Evolutionary conservation across 2,797 vertebrate species (phyloP), one percentile per base, ranked within the genome.

Genomic region (Coilia nasus): DNA sequence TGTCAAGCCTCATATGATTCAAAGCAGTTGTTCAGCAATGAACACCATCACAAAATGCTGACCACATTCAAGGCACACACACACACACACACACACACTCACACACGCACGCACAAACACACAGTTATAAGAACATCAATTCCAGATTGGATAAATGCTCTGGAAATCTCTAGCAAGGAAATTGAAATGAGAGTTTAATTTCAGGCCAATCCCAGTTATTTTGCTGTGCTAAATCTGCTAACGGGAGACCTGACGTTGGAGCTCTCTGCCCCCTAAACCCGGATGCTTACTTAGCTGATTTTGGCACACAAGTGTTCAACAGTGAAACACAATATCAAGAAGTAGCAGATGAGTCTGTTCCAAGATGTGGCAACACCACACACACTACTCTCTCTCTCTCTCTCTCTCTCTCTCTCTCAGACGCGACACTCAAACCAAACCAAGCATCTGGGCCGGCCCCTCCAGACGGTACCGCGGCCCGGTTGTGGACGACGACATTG

Each of bases 211-310:
- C 85, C 85, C 64, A 67, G 85, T 81, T 84, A 82, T 75, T 89
- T 86, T 88, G 85, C 84, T 85, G 41, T 25, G 60, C 82, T 83
- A 89, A 86, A 83, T 87, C 88, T 83, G 62, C 81, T 85, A 87
- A 90, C 46, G 46, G 80, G 83, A 62, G 84, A 85, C 67, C 81
- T 88, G 84, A 87, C 84, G 82, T 84, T 84, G 87, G 84, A 88
- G 57, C 83, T 84, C 83, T 84, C 83, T 83, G 82, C 82, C 81
- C 71, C 19, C 62, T 80, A 28, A 23, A 85, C 19, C 19, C 28
- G 84, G 82, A 87, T 91, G 87, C 90, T 89, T 90, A 85, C 86
- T 87, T 85, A 87, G 87, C 85, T 89, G 89, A 90, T 89, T 88
- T 90, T 59, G 82, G 84, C 88, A 57, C 81, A 86, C 35, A 81